Evolutionary conservation across 2,797 vertebrate species (phyloP).

Genomic region (Chiroxiphia lanceolata): DNA sequence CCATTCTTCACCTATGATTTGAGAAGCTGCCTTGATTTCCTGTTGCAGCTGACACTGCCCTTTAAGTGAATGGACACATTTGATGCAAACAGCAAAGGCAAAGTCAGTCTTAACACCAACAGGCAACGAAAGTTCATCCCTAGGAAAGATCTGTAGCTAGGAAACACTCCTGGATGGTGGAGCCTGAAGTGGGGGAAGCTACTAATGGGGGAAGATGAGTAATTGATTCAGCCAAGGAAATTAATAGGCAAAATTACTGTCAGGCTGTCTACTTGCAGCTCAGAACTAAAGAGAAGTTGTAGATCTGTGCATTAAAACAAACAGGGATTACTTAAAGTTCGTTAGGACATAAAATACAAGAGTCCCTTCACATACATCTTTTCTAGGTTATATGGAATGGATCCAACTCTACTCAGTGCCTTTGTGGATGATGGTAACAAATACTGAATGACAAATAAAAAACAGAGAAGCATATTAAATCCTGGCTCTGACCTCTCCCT

Average conservation of each 20-base stretch:
- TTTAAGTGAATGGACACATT: slow-evolving; percentile 60
- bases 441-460: slow-evolving; percentile 36
- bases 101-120: background rate
- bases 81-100: slow-evolving; percentile 42
- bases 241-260: background rate
- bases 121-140: background rate
- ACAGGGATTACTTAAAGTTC: too few relatives aligned
- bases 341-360: background rate
- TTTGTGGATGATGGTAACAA: background rate
- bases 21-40: slow-evolving; percentile 68
- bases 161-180: background rate
- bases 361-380: background rate
- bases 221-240: background rate
- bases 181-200: background rate
- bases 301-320: background rate
- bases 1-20: slow-evolving; percentile 67
- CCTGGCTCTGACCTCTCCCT: slow-evolving; percentile 30
- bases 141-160: background rate
- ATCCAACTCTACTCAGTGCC: background rate
- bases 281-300: background rate
- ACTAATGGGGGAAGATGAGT: background rate
- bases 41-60: slow-evolving; percentile 67
- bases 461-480: slow-evolving; percentile 9
- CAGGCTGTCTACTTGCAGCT: background rate
- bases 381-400: background rate